These are phyloP conservation scores for Thymelicus lineola DNA, from an alignment of 2,888 invertebrate genomes.

Conservation along the genomic window DNA sequence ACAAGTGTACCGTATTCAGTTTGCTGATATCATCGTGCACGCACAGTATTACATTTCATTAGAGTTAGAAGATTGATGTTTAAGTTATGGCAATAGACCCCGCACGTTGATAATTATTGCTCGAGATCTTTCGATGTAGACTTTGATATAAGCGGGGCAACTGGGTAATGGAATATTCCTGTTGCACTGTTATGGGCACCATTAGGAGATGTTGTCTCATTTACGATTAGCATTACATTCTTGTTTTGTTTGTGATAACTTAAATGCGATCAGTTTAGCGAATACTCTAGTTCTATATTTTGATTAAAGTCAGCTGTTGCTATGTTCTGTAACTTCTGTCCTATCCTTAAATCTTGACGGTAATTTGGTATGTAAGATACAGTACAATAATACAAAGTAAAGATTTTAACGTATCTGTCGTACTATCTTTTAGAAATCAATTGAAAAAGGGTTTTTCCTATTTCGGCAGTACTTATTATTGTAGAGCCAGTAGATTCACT, in stretches of 20 bases:
- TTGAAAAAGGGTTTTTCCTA: too few species aligned
- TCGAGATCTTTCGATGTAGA: slow-evolving; percentile 29
- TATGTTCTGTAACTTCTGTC: background rate
- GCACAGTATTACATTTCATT: slow-evolving; percentile 56
- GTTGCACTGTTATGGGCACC: slow-evolving; percentile 21
- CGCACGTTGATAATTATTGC: slow-evolving; percentile 38
- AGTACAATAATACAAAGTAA: too few species aligned
- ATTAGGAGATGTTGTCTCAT: slow-evolving; percentile 21
- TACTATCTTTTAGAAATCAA: too few species aligned
- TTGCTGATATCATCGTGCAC: slow-evolving; percentile 48
- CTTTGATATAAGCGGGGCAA: slow-evolving; percentile 30
- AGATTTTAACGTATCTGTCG: too few species aligned
- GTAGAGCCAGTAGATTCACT: too few species aligned
- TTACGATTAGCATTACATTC: background rate
- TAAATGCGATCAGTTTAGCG: background rate
- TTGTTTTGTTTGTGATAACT: background rate
- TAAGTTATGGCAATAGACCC: slow-evolving; percentile 34
- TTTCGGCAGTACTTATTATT: too few species aligned
- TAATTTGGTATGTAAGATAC: too few species aligned
- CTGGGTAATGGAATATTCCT: slow-evolving; percentile 32
- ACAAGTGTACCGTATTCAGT: slow-evolving; percentile 42
- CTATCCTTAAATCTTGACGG: background rate
- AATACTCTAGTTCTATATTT: background rate
- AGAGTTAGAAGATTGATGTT: slow-evolving; percentile 55
- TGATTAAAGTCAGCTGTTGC: background rate